A percentile compares a stretch with the other conserved stretches of the same genome.
phyloP scores from a whole-genome alignment of 2,888 invertebrate genomes.

The Pilophorus perplexus region DNA sequence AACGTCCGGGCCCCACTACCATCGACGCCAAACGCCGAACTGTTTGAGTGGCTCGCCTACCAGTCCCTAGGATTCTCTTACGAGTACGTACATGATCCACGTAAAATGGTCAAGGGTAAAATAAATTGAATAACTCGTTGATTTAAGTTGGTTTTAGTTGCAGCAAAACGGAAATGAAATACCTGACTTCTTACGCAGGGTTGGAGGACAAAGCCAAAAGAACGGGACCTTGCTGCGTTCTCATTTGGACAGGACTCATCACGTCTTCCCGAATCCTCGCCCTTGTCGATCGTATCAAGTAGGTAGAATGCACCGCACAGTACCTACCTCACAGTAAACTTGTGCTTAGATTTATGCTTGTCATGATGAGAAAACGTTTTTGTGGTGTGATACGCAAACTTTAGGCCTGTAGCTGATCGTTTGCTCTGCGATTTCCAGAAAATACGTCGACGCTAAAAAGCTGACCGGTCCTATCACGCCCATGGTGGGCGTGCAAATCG shows the following conservation, averaged over 20 bases:
- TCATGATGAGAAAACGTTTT: no score
- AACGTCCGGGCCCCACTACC: slow-evolving; percentile 2
- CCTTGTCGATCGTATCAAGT: slow-evolving; percentile 53
- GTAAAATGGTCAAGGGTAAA: no score
- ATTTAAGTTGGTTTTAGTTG: background rate
- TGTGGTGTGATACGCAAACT: no score
- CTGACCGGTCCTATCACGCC: slow-evolving; percentile 50
- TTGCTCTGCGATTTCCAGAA: slow-evolving; percentile 47
- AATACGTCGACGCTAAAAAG: slow-evolving; percentile 49
- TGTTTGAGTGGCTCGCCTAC: slow-evolving; percentile 23
- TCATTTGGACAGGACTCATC: slow-evolving; percentile 58
- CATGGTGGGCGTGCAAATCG: slow-evolving; percentile 58
- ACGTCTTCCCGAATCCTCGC: slow-evolving; percentile 52
- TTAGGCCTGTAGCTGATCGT: background rate
- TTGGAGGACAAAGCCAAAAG: slow-evolving; percentile 52
- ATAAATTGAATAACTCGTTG: no score
- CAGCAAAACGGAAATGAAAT: slow-evolving; percentile 48
- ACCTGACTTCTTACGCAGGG: slow-evolving; percentile 53
- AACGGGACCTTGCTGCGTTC: slow-evolving; percentile 53
- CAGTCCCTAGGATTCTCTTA: slow-evolving; percentile 17
- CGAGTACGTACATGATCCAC: background rate
- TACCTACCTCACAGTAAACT: no score
- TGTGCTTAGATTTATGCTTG: no score
- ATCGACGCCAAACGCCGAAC: slow-evolving; percentile 6
- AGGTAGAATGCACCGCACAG: no score